Conservation (phyloP, 2,797 vertebrate species). For the Buceros bicornis region DNA sequence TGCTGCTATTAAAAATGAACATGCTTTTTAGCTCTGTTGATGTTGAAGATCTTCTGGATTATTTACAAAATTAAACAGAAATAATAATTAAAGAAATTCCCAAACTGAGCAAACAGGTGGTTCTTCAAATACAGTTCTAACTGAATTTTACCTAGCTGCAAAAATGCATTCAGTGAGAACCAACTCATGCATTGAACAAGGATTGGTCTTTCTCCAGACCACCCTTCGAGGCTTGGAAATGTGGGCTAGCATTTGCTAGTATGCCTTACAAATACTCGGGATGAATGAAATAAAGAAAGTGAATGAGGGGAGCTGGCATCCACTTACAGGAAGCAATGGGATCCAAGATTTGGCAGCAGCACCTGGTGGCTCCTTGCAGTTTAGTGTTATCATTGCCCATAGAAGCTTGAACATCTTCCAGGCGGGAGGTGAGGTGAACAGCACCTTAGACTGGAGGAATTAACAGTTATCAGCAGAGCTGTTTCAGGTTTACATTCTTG, state of each 20-base stretch:
- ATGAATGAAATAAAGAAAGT: slow-evolving; percentile 46
- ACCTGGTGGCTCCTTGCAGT: background rate
- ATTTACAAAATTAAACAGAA: slow-evolving; percentile 41
- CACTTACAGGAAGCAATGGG: slow-evolving; percentile 37
- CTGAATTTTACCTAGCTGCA: slow-evolving; percentile 45
- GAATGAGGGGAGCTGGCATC: slow-evolving; percentile 16
- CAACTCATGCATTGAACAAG: background rate
- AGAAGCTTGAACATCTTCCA: slow-evolving; percentile 68
- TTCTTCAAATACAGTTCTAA: slow-evolving; percentile 64
- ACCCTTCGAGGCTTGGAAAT: slow-evolving; percentile 64
- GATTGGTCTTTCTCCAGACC: slow-evolving; percentile 67
- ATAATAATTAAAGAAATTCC: background rate
- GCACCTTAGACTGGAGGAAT: slow-evolving; percentile 69
- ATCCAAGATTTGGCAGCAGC: slow-evolving; percentile 50
- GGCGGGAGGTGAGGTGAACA: slow-evolving; percentile 67
- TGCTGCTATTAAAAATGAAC: slow-evolving; percentile 57
- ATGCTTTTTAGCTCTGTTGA: slow-evolving; percentile 57
- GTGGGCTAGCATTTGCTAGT: slow-evolving; percentile 40
- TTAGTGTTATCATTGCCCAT: slow-evolving; percentile 42
- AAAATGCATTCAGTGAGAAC: slow-evolving; percentile 53
- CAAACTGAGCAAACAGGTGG: slow-evolving; percentile 29
- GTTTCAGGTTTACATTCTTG: slow-evolving; percentile 67
- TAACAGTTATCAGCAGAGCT: slow-evolving; percentile 66
- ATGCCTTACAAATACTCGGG: slow-evolving; percentile 41
- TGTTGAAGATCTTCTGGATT: slow-evolving; percentile 59